These are phyloP conservation scores for Propithecus deckenii DNA, from an alignment of 2,797 vertebrate genomes.

Conservation along the genomic window DNA sequence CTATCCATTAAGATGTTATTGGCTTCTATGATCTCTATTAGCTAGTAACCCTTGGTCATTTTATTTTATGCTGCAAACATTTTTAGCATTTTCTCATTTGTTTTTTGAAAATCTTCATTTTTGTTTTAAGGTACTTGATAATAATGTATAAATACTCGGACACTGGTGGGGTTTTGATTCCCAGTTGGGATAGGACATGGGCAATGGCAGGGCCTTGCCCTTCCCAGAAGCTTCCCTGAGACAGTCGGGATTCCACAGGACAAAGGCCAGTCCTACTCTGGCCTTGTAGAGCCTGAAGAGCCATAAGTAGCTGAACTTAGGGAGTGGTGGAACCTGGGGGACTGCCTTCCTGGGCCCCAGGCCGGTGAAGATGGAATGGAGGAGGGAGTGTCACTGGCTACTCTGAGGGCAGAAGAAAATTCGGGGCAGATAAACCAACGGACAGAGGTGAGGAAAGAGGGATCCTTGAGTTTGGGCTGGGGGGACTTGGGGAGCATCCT, in stretches of 20 bases:
- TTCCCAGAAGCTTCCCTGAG: neutral
- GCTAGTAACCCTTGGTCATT: neutral
- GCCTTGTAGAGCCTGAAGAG: neutral
- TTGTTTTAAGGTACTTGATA: neutral
- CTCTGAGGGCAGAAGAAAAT: neutral
- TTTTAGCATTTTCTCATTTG: neutral
- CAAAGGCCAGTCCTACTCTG: neutral
- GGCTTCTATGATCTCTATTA: neutral
- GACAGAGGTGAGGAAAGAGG: neutral
- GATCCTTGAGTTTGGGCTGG: neutral
- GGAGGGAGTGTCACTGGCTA: neutral
- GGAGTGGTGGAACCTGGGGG: neutral
- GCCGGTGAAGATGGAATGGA: neutral
- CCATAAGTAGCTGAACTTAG: neutral
- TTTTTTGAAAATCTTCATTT: conserved; percentile 5
- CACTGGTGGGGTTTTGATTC: neutral
- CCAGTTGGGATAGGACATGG: neutral
- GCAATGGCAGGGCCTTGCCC: neutral
- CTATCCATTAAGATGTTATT: neutral
- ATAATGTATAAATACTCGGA: neutral
- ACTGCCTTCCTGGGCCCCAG: neutral
- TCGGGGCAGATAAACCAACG: neutral
- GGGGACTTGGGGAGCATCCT: neutral
- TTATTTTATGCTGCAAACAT: neutral
- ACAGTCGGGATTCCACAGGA: neutral